Conservation (phyloP, 1,140 invertebrate species). For the Hypothenemus hampei region DNA sequence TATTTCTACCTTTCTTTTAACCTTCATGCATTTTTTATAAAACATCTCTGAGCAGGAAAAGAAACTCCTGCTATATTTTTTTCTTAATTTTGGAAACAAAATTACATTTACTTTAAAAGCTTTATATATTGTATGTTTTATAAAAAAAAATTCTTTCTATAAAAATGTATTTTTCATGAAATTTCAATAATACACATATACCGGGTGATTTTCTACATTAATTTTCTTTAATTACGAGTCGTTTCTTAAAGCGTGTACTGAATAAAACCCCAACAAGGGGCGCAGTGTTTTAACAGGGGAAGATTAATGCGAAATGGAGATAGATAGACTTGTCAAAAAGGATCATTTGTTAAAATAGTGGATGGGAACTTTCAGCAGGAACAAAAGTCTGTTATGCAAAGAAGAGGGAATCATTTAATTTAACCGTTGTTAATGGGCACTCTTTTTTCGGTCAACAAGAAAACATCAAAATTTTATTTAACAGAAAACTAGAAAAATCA, state of each 20-base stretch:
- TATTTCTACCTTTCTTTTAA: not conserved
- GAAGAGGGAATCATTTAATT: slow-evolving; percentile 23
- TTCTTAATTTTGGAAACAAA: not conserved
- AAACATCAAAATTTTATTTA: slow-evolving; percentile 3
- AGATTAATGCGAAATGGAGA: slow-evolving; percentile 9
- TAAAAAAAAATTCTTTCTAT: not conserved
- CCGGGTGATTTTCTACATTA: not conserved
- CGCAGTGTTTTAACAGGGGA: not conserved
- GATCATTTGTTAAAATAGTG: slow-evolving; percentile 9
- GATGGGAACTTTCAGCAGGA: slow-evolving; percentile 6
- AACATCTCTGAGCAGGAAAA: not conserved
- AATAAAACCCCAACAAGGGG: not conserved
- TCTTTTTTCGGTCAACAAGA: not conserved
- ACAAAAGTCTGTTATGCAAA: slow-evolving; percentile 21
- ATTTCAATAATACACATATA: not conserved
- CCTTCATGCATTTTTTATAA: not conserved
- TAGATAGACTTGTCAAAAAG: slow-evolving; percentile 14
- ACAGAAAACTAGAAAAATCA: not conserved
- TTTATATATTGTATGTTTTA: not conserved
- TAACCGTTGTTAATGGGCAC: slow-evolving; percentile 7
- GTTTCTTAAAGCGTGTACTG: not conserved
- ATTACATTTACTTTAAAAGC: not conserved
- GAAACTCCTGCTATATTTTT: not conserved
- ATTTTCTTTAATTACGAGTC: not conserved
- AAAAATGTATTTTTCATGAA: not conserved